These are phyloP conservation scores for Spondyliosoma cantharus DNA, from an alignment of 2,797 vertebrate species.

Conservation along the genomic window DNA sequence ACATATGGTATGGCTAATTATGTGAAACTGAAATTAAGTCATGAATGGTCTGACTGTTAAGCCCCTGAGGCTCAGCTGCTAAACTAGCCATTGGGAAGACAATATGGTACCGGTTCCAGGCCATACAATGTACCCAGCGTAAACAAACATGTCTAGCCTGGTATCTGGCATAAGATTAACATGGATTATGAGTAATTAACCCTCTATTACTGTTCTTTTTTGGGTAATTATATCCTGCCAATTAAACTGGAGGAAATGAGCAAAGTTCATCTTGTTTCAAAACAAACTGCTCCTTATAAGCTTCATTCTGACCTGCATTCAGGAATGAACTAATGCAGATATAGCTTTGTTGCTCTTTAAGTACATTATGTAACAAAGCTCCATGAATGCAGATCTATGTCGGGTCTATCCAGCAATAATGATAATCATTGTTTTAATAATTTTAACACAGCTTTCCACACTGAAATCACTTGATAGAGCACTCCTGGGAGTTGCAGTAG, in stretches of 20 bases:
- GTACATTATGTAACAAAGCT: conserved; percentile 22
- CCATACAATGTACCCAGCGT: background rate
- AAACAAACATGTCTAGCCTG: conserved; percentile 19
- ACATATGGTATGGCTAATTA: conserved; percentile 80
- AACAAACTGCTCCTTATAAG: conserved; percentile 9
- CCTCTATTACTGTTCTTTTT: conserved; percentile 10
- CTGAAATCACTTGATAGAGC: background rate
- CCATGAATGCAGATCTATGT: background rate
- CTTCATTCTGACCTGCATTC: conserved; percentile 6
- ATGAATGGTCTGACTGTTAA: conserved; percentile 54
- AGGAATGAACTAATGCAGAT: conserved; percentile 12
- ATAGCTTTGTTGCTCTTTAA: conserved; percentile 13
- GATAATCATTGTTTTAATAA: background rate
- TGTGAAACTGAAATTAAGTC: conserved; percentile 69
- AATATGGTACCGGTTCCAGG: conserved; percentile 55
- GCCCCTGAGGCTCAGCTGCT: conserved; percentile 50
- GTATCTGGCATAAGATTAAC: background rate
- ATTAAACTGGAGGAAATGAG: conserved; percentile 12
- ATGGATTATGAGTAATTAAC: conserved; percentile 40
- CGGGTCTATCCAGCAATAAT: background rate
- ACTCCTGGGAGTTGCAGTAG: background rate
- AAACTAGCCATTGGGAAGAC: conserved; percentile 53
- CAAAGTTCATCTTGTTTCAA: conserved; percentile 15
- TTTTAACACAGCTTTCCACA: background rate
- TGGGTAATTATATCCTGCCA: conserved; percentile 8